A percentile compares a stretch with the other conserved stretches of the same genome.
phyloP scores from a whole-genome alignment of 2,888 invertebrate genomes.

The Monoplex corrugatus region DNA sequence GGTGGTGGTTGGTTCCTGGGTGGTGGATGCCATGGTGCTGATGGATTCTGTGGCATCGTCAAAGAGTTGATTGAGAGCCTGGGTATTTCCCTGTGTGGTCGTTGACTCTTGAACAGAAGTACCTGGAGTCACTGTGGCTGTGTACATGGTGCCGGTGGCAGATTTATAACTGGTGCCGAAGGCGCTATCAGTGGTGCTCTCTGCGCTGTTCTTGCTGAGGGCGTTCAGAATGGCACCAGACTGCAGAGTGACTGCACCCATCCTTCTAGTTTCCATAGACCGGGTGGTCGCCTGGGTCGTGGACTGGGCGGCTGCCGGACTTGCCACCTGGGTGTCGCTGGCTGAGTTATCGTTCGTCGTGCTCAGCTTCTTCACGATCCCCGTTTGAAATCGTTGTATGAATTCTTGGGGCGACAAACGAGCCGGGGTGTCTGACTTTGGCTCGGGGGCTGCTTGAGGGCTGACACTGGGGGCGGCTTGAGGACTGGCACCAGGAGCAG shows the following conservation, averaged over 20 bases:
- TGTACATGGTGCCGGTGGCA: not conserved
- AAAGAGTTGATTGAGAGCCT: not conserved
- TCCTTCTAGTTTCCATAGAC: no score
- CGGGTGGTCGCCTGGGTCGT: not conserved
- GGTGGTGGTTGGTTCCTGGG: not conserved
- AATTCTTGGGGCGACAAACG: slow-evolving; percentile 7
- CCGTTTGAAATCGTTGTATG: slow-evolving; percentile 27
- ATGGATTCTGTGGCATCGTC: not conserved
- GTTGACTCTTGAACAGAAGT: not conserved
- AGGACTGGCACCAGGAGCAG: not conserved
- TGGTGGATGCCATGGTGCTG: not conserved
- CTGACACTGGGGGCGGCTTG: not conserved
- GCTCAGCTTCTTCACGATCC: not conserved
- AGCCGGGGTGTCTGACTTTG: not conserved
- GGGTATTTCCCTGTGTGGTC: not conserved
- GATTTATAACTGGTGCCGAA: not conserved
- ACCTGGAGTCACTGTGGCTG: not conserved
- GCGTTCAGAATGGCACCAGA: not conserved
- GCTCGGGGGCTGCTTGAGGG: not conserved
- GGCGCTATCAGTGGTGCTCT: no score
- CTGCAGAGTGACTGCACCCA: no score
- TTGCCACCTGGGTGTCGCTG: not conserved
- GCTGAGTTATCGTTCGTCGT: not conserved
- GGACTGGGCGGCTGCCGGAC: slow-evolving; percentile 1
- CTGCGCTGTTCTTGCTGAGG: not conserved